Base-by-base conservation (phyloP, 2,888 invertebrate species). In the Neria commutata region DNA sequence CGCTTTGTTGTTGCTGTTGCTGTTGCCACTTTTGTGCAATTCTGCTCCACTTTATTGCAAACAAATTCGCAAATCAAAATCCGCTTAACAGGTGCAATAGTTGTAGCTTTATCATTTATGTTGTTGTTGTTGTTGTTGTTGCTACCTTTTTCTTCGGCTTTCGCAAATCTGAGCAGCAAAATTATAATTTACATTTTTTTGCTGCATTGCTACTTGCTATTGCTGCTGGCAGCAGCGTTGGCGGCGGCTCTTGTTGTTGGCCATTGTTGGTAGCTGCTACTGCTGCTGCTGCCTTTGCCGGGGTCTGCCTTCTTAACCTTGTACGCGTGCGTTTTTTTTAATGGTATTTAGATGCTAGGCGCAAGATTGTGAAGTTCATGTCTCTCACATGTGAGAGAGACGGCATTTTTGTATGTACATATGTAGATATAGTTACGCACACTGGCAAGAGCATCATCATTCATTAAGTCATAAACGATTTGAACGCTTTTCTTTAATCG, bases 321-420 rank as follows among this genome's bases (percentile, higher is more conserved):
- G 71, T 62, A 66, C 68, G 64, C 66, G n/a, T n/a, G n/a, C n/a
- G n/a, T n/a, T n/a, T n/a, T n/a, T 62, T 70, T 70, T 66, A 68
- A 69, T 66, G 72, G 66, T 68, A 72, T 67, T n/a, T 67, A 70
- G 71, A 70, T 72, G 64, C 58, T 26, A 56, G 54, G 54, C 58
- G 48, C 40, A 54, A 56, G 68, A 67, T 69, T 63, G 60, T 55
- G 66, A 63, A 69, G 72, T 67, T 70, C 67, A 70, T 48, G 54
- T 63, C 62, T 61, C 52, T 54, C 54, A 46, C 52, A 11, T 14
- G 21, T n/a, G n/a, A n/a, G n/a, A n/a, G n/a, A n/a, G n/a, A n/a
- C n/a, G n/a, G n/a, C n/a, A n/a, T n/a, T n/a, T n/a, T n/a, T n/a
- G n/a, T n/a, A n/a, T n/a, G n/a, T n/a, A n/a, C n/a, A n/a, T n/a